Base-by-base conservation (phyloP, 2,888 invertebrate genomes). In the Andricus curvator region DNA sequence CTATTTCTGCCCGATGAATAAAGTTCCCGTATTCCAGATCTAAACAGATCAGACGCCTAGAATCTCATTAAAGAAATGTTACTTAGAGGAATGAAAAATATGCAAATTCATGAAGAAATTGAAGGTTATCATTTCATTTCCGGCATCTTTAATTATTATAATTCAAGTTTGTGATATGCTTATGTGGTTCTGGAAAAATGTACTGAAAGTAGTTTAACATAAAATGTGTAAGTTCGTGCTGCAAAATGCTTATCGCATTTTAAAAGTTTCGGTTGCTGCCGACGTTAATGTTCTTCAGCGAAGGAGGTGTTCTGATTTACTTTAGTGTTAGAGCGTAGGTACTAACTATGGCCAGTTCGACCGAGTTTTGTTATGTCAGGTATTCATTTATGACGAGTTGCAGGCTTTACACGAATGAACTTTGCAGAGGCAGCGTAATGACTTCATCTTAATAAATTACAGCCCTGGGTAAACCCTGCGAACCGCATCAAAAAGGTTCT, bases 371-470 rank as follows among this genome's bases (percentile, higher is more conserved):
- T 84, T 84, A 79, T 83, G 83, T 84, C 85, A 84, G 84, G 83
- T 85, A 85, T 83, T 84, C 82, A 86, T 85, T 87, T 90, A 90
- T 90, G 91, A 91, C 88, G 88, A 88, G 86, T 85, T 81, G 88
- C 91, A 90, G 91, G 86, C 86, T 81, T 83, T 85, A 83, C 84
- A 67, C 85, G 85, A 84, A 83, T 85, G 85, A 84, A 85, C 82
- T 81, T 85, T 81, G 77, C 85, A 80, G 67, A 83, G 81, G 82
- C 82, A 81, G 82, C 86, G 85, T 87, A 89, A 89, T 89, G 85
- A 88, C 88, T 89, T 87, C 88, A 89, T 88, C 90, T 90, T 90
- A 90, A 92, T 92, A 91, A 91, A 91, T 91, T 90, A 91, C 86
- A 85, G 84, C 85, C 84, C 80, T 80, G 85, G 84, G 89, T 89